Evolutionary conservation across 2,888 invertebrate genomes (phyloP).

Genomic region (Perizoma affinitatum): DNA sequence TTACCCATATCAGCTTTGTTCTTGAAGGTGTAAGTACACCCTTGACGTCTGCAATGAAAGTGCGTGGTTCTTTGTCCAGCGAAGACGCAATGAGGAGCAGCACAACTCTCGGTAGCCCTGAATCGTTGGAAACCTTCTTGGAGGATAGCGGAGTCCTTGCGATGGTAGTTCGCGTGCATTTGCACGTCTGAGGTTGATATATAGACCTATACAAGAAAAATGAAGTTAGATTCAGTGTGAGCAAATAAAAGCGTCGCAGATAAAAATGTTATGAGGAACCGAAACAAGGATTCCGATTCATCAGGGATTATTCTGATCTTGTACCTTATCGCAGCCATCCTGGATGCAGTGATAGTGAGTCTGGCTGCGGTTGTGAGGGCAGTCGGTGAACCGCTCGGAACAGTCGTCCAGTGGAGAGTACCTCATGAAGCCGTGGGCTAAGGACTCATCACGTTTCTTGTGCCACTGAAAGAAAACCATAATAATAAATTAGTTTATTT

Average conservation of each 20-base stretch:
- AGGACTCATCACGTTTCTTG: slow-evolving; percentile 98
- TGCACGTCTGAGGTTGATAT: slow-evolving; percentile 99
- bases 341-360: slow-evolving; percentile 99
- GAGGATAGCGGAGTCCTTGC: slow-evolving; percentile 98
- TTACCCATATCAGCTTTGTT: slow-evolving; percentile 99
- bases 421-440: slow-evolving; percentile 97
- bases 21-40: slow-evolving; percentile 98
- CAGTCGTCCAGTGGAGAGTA: slow-evolving; percentile 98
- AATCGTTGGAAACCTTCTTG: slow-evolving; percentile 99
- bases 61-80: slow-evolving; percentile 98
- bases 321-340: slow-evolving; percentile 93
- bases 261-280: not conserved
- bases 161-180: slow-evolving; percentile 99
- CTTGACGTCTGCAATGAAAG: slow-evolving; percentile 96
- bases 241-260: no score
- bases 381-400: slow-evolving; percentile 91
- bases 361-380: slow-evolving; percentile 96
- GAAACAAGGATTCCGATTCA: no score
- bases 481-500: no score
- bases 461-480: slow-evolving; percentile 89
- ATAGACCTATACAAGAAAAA: slow-evolving; percentile 85
- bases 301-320: not conserved
- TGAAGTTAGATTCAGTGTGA: no score
- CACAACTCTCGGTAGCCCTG: slow-evolving; percentile 97
- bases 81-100: slow-evolving; percentile 95